Evolutionary conservation across 2,113 vertebrate genomes (phyloP), one percentile per base, ranked within the genome.

Genomic region (Ellobius talpinus): DNA sequence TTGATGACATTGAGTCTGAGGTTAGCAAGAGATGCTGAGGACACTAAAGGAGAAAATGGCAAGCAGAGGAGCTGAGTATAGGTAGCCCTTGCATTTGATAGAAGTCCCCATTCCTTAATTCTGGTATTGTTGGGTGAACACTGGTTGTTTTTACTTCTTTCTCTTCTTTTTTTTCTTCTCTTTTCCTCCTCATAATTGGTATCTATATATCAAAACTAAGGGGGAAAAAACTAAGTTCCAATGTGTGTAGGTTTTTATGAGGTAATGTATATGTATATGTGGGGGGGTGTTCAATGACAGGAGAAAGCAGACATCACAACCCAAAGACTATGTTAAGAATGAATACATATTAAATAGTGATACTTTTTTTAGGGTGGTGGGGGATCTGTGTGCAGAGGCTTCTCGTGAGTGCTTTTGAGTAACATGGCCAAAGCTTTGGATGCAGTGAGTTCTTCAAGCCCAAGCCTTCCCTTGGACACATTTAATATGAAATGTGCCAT

Each of bases 111-210:
- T 63, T 92, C 84, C 33, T 73, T 94, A 52, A 91, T 29, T 90
- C 39, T 94, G 86, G 42, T 7, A 2, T 52, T n/a, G 39, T 73
- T 45, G 90, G 81, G 33, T 87, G 87, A 73, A 68, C 33, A 81
- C 24, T 68, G n/a, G n/a, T 33, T 78, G 39, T 21, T 97, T 93
- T 96, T 86, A 39, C n/a, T 94, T 92, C 81, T 87, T 93, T 87
- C 63, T n/a, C 90, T 70, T 42, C 66, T 94, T 14, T 52, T 14
- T 52, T 61, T 33, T 33, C 92, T 70, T 65, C 66, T 95, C 42
- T 55, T 68, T 29, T 45, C 52, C 2, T 7, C 8, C 16, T 52
- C 66, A 72, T 70, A 33, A 52, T 31, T 87, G 66, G 1, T 66
- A 42, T 74, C 84, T 77, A 78, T 77, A 78, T 78, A 33, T 95